phyloP scores from a whole-genome alignment of 1,140 invertebrate genomes.

The Leptinotarsa lineolata region DNA sequence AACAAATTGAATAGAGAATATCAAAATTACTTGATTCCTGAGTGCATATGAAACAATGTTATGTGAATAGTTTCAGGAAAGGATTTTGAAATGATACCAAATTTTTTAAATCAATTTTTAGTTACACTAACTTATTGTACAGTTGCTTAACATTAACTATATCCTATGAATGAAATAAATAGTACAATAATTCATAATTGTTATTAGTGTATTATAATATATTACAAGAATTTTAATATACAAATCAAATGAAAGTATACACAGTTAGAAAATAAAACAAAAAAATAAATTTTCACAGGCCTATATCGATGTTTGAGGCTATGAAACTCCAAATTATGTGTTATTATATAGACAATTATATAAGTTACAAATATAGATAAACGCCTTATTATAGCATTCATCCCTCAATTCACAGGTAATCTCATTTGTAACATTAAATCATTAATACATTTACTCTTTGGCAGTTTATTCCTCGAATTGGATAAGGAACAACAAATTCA shows the following conservation, averaged over 20 bases:
- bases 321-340: conserved; percentile 17
- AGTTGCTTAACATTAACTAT: conserved; percentile 11
- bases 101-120: conserved; percentile 16
- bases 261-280: background rate
- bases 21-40: no score
- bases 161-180: conserved; percentile 9
- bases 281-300: conserved; percentile 23
- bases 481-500: conserved; percentile 9
- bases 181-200: background rate
- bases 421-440: conserved; percentile 29
- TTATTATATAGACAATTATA: conserved; percentile 33
- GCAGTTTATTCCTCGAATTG: conserved; percentile 10
- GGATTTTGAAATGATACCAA: background rate
- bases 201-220: conserved; percentile 18
- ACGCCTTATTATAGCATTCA: conserved; percentile 22
- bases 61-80: background rate
- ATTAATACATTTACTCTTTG: conserved; percentile 12
- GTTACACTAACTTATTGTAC: conserved; percentile 19
- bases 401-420: conserved; percentile 24
- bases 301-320: conserved; percentile 34
- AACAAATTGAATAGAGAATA: no score
- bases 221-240: conserved; percentile 17
- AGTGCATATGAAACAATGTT: no score
- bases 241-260: conserved; percentile 9
- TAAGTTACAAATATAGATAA: conserved; percentile 28